phyloP scores from a whole-genome alignment of 2,888 invertebrate genomes.

The Tipula confusa region DNA sequence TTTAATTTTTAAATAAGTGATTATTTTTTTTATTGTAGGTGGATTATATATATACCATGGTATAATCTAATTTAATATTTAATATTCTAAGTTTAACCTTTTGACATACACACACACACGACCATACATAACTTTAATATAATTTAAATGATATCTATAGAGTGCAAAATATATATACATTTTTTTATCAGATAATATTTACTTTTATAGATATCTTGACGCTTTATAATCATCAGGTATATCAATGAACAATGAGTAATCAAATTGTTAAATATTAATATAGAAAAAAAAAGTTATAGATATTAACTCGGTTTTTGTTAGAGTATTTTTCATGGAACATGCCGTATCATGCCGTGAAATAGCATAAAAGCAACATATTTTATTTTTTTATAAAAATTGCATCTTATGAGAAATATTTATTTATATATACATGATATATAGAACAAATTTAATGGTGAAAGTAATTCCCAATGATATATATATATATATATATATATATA shows the following conservation, averaged over 20 bases:
- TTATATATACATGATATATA: neutral
- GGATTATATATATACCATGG: neutral
- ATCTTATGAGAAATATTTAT: neutral
- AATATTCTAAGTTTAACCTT: neutral
- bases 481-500: neutral
- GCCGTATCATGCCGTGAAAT: conserved; percentile 30
- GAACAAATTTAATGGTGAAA: conserved; percentile 16
- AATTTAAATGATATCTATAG: neutral
- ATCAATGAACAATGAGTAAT: conserved; percentile 30
- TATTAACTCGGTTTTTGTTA: conserved; percentile 17
- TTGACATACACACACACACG: neutral
- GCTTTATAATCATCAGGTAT: conserved; percentile 29
- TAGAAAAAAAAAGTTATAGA: neutral
- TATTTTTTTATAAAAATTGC: neutral
- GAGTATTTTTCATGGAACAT: neutral
- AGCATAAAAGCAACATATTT: neutral
- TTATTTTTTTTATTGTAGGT: neutral
- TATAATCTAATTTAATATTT: neutral
- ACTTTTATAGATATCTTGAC: conserved; percentile 27
- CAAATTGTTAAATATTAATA: conserved; percentile 21
- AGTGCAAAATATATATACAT: neutral
- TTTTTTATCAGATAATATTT: conserved; percentile 20
- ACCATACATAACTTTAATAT: neutral
- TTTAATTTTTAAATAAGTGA: neutral
- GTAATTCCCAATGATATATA: neutral